A percentile compares a stretch with the other conserved stretches of the same genome.
Evolutionary conservation across 2,888 invertebrate genomes (phyloP).

Genomic region (Melitaea athalia): DNA sequence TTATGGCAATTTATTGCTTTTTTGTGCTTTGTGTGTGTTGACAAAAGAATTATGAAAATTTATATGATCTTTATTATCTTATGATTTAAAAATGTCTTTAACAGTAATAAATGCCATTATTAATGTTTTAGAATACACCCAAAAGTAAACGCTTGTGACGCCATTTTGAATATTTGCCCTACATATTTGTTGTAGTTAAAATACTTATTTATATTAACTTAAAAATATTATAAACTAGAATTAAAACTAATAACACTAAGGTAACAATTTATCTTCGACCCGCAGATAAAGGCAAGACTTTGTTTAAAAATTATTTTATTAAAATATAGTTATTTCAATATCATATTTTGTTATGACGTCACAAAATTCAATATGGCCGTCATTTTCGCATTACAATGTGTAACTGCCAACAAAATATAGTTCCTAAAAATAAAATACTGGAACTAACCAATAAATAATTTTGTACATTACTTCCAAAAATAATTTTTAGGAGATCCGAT

Average conservation of each 20-base stretch:
- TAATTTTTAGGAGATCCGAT: slow-evolving; percentile 1
- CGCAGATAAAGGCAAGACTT: not conserved
- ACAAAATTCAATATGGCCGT: not conserved
- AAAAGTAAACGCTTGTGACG: no score
- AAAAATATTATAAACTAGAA: not conserved
- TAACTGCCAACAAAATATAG: not conserved
- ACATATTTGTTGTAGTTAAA: not conserved
- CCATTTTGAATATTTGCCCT: no score
- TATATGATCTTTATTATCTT: no score
- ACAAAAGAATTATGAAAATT: no score
- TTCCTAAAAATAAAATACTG: not conserved
- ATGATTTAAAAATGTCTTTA: no score
- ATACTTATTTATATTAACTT: slow-evolving; percentile 4
- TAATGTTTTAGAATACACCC: no score
- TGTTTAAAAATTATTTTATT: not conserved
- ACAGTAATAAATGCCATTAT: no score
- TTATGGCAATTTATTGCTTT: no score
- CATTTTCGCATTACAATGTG: not conserved
- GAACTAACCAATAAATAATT: not conserved
- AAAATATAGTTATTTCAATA: not conserved
- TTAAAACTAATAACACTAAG: slow-evolving; percentile 2
- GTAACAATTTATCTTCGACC: slow-evolving; percentile 4
- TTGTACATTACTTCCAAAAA: not conserved
- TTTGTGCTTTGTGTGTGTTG: no score
- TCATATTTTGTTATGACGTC: not conserved